A percentile compares a stretch with the other conserved stretches of the same genome.
These are phyloP conservation scores for Nasonovia ribisnigri DNA, from an alignment of 2,888 invertebrate genomes.

Conservation along the genomic window DNA sequence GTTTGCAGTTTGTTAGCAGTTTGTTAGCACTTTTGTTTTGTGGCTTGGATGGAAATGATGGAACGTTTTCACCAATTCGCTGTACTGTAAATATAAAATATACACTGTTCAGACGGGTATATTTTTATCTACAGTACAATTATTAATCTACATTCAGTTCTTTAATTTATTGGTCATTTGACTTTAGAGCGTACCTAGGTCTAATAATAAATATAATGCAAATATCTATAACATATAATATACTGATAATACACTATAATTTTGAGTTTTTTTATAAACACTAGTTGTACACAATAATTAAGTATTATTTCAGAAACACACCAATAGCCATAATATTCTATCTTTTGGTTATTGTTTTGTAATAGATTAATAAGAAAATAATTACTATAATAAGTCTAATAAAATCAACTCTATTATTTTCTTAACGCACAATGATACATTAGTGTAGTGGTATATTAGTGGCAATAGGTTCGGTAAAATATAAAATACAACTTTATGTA, in stretches of 20 bases:
- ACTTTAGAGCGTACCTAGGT: background rate
- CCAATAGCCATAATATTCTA: background rate
- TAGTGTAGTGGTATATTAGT: too few relatives aligned
- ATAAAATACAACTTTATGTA: background rate
- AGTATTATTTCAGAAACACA: background rate
- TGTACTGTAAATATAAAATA: background rate
- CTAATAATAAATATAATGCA: background rate
- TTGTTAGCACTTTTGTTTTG: background rate
- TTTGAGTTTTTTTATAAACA: background rate
- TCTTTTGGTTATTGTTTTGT: background rate
- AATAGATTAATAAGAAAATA: background rate
- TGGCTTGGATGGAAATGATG: background rate
- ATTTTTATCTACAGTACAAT: background rate
- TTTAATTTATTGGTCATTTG: background rate
- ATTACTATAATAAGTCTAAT: background rate
- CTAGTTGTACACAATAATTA: background rate
- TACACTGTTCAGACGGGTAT: background rate
- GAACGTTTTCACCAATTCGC: background rate
- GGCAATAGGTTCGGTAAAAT: background rate
- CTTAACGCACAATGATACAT: background rate
- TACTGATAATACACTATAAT: background rate
- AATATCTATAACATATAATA: background rate
- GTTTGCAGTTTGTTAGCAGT: background rate
- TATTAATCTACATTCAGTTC: background rate
- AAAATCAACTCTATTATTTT: background rate